These are phyloP conservation scores for Chaetodon trifasciatus DNA, from an alignment of 2,797 vertebrate species.

Conservation along the genomic window DNA sequence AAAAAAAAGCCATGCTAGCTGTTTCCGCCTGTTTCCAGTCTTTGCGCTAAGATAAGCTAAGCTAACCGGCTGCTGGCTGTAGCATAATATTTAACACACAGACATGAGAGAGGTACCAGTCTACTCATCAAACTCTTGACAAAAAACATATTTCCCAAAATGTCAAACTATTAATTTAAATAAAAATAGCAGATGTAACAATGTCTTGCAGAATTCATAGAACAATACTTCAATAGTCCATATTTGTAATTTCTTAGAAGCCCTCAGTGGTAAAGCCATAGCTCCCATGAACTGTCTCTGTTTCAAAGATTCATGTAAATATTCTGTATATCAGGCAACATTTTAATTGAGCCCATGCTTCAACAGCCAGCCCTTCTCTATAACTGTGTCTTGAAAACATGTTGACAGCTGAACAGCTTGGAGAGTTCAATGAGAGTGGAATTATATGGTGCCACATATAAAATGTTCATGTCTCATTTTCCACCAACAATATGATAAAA, in stretches of 20 bases:
- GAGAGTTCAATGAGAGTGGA: neutral
- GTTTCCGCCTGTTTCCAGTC: neutral
- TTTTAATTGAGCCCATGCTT: too few relatives aligned
- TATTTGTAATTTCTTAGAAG: neutral
- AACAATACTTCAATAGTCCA: neutral
- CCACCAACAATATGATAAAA: slow-evolving; percentile 1
- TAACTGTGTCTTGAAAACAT: neutral
- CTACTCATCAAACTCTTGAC: neutral
- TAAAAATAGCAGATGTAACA: neutral
- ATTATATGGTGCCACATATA: slow-evolving; percentile 14
- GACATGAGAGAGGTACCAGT: neutral
- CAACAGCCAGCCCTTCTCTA: neutral
- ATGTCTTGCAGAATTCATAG: neutral
- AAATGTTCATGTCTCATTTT: slow-evolving; percentile 17
- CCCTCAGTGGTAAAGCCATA: neutral
- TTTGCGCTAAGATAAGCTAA: neutral
- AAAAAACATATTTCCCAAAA: neutral
- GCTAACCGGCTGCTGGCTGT: neutral
- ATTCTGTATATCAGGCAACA: neutral
- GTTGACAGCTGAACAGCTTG: slow-evolving; percentile 26
- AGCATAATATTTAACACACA: neutral
- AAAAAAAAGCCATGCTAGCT: neutral
- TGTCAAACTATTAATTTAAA: neutral
- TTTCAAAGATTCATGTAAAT: neutral
- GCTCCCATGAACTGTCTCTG: neutral